phyloP scores from a whole-genome alignment of 2,888 invertebrate genomes.

The Cryptocephalus moraei region DNA sequence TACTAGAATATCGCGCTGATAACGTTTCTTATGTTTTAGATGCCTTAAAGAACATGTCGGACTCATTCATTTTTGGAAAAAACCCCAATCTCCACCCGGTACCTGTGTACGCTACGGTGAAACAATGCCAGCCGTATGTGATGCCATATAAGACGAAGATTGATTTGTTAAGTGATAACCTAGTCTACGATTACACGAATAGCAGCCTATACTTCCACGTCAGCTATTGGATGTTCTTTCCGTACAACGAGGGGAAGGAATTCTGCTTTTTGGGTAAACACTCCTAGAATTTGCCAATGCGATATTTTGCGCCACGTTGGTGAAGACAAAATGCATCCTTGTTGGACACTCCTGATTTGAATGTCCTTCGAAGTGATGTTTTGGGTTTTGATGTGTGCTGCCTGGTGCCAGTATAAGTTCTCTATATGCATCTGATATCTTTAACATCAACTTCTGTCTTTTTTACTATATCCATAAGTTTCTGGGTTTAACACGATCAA shows the following conservation, averaged over 20 bases:
- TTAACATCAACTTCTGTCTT: no score
- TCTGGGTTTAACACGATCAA: background rate
- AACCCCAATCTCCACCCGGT: conserved; percentile 45
- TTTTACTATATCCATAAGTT: no score
- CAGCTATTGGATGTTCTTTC: conserved; percentile 62
- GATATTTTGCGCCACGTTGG: no score
- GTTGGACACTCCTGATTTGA: no score
- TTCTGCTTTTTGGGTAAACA: conserved; percentile 42
- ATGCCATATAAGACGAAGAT: conserved; percentile 7
- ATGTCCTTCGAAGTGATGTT: no score
- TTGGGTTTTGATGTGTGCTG: no score
- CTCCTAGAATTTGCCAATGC: no score
- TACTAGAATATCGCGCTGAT: no score
- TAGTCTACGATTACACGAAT: conserved; percentile 8
- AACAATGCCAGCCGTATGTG: conserved; percentile 34
- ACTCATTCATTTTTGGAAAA: conserved; percentile 50
- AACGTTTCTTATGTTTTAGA: conserved; percentile 33
- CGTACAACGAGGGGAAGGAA: conserved; percentile 53
- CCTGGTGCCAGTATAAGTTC: no score
- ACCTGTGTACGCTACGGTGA: conserved; percentile 50
- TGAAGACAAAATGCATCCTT: no score
- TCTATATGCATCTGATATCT: no score
- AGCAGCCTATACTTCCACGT: conserved; percentile 42
- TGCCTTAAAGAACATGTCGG: conserved; percentile 34
- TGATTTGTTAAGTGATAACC: conserved; percentile 7